Conservation (phyloP, 2,113 vertebrate species). For the Polypterus senegalus region DNA sequence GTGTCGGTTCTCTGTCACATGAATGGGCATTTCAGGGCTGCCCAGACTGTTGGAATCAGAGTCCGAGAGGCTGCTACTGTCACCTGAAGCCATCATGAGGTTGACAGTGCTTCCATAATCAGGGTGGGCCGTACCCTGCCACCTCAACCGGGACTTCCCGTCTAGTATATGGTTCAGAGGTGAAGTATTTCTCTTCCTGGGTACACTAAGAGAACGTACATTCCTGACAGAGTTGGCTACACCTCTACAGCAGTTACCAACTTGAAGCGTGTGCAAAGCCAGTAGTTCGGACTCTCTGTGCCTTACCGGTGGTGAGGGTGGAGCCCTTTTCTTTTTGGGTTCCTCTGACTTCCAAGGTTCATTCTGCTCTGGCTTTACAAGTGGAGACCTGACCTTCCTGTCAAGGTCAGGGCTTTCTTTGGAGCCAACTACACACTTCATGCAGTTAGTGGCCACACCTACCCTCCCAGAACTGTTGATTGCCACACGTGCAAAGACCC, state of each 20-base stretch:
- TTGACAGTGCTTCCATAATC: constrained; percentile 50
- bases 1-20: constrained; percentile 50
- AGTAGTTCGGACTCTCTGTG: constrained; percentile 20
- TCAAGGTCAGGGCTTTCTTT: constrained; percentile 69
- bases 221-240: constrained; percentile 14
- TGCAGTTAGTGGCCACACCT: constrained; percentile 78
- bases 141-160: constrained; percentile 40
- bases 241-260: constrained; percentile 14
- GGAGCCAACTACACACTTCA: constrained; percentile 73
- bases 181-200: constrained; percentile 37
- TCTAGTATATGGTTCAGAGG: constrained; percentile 36
- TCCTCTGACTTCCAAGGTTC: constrained; percentile 7
- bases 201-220: constrained; percentile 31
- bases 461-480: constrained; percentile 67
- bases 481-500: constrained; percentile 65
- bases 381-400: constrained; percentile 31
- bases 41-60: constrained; percentile 69
- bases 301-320: constrained; percentile 6
- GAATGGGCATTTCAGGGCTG: constrained; percentile 51
- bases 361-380: constrained; percentile 13
- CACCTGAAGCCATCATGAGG: constrained; percentile 22
- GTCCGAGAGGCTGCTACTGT: constrained; percentile 40
- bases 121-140: constrained; percentile 40
- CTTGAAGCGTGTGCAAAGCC: constrained; percentile 32
- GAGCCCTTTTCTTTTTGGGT: constrained; percentile 12